Evolutionary conservation across 2,888 invertebrate genomes (phyloP).

Genomic region (Anoplius nigerrimus): DNA sequence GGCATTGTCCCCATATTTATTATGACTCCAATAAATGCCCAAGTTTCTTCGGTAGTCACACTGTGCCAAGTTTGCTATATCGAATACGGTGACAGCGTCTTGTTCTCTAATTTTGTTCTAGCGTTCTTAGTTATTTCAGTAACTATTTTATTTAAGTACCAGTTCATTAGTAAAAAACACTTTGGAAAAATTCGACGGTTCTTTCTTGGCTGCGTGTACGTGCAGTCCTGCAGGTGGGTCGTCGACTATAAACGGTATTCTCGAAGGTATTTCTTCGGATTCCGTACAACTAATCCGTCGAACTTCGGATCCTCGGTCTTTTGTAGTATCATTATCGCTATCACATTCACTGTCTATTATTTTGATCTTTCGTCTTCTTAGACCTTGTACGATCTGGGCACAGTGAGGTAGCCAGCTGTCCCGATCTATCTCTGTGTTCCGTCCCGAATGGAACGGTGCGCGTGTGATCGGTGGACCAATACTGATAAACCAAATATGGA

Average conservation of each 20-base stretch:
- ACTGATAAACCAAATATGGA: too few relatives aligned
- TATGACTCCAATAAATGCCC: too few relatives aligned
- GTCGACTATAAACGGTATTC: background rate
- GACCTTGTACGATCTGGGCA: too few relatives aligned
- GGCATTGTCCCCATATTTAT: too few relatives aligned
- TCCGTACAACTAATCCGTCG: background rate
- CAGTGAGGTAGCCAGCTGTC: too few relatives aligned
- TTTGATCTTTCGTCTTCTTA: background rate
- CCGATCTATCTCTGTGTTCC: too few relatives aligned
- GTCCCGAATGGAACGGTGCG: too few relatives aligned
- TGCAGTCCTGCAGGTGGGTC: background rate
- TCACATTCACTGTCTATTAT: too few relatives aligned
- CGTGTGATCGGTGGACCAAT: too few relatives aligned
- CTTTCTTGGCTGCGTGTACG: background rate
- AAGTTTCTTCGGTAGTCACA: too few relatives aligned
- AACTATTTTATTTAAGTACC: background rate
- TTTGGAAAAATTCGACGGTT: background rate
- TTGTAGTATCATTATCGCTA: conserved; percentile 5
- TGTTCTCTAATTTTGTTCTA: background rate
- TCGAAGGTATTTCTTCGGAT: background rate
- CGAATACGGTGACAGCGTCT: too few relatives aligned
- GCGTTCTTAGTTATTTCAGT: background rate
- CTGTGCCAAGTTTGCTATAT: too few relatives aligned
- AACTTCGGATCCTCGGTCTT: background rate
- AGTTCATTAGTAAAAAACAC: background rate